A percentile compares a stretch with the other conserved stretches of the same genome.
These are phyloP conservation scores for Menura novaehollandiae DNA, from an alignment of 2,113 vertebrate genomes.

Conservation along the genomic window DNA sequence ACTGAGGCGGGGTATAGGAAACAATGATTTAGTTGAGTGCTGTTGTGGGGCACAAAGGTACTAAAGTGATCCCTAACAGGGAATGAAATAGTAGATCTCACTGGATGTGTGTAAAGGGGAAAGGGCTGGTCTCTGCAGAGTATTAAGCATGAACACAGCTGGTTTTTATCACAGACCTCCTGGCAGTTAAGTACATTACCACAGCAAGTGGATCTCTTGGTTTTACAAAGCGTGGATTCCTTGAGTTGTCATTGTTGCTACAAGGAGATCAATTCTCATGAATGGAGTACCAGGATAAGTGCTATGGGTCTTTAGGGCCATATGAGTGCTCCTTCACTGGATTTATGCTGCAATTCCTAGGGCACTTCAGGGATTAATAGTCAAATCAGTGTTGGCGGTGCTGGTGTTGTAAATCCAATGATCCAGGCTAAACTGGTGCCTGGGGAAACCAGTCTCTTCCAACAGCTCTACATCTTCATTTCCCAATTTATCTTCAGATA, in stretches of 20 bases:
- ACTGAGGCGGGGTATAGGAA: neutral
- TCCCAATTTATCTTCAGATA: constrained; percentile 12
- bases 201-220: neutral
- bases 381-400: constrained; percentile 4
- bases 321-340: constrained; percentile 43
- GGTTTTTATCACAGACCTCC: neutral
- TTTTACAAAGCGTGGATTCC: neutral
- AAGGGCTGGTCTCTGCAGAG: neutral
- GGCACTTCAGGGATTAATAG: constrained; percentile 38
- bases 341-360: constrained; percentile 35
- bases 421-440: constrained; percentile 42
- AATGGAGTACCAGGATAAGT: constrained; percentile 1
- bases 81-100: neutral
- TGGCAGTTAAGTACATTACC: neutral
- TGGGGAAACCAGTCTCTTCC: constrained; percentile 27
- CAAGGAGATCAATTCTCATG: constrained; percentile 1
- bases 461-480: constrained; percentile 48
- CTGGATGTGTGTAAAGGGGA: neutral
- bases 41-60: neutral
- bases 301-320: neutral
- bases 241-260: constrained; percentile 9
- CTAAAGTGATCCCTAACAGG: neutral
- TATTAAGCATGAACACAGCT: neutral
- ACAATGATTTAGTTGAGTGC: neutral
- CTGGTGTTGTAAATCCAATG: constrained; percentile 61